Percentiles rank a stretch among this genome's conserved stretches.
Conservation (phyloP, 2,888 invertebrate genomes). For the Cataglyphis cursor region DNA sequence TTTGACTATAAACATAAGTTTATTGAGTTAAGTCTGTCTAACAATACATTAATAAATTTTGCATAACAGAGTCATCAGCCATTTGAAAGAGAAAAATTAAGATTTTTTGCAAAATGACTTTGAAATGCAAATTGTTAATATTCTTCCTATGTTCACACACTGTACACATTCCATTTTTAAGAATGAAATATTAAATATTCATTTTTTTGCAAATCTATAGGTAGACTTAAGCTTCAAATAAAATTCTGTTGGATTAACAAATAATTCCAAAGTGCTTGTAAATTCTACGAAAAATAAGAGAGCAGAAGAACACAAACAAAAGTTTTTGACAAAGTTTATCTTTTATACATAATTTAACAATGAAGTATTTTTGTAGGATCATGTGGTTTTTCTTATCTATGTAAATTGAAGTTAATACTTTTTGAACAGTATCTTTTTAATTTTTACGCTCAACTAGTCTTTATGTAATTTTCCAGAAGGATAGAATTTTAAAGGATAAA, state of each 20-base stretch:
- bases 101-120: background rate
- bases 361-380: background rate
- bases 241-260: conserved; percentile 10
- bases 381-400: conserved; percentile 14
- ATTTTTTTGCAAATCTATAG: background rate
- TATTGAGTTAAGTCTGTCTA: conserved; percentile 34
- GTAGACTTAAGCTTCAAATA: background rate
- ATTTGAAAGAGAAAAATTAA: background rate
- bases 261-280: conserved; percentile 5
- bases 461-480: conserved; percentile 29
- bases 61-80: conserved; percentile 7
- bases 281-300: conserved; percentile 6
- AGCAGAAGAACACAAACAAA: background rate
- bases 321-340: conserved; percentile 2
- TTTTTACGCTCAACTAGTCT: conserved; percentile 26
- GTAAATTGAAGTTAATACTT: background rate
- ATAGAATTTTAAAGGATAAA: conserved; percentile 4
- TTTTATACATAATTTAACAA: conserved; percentile 27
- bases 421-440: background rate
- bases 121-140: conserved; percentile 13
- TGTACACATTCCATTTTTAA: conserved; percentile 4
- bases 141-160: conserved; percentile 1
- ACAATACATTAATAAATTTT: background rate
- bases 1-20: conserved; percentile 66
- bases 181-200: conserved; percentile 7